Evolutionary conservation across 2,113 vertebrate species (phyloP).

Genomic region (Isichthys henryi): DNA sequence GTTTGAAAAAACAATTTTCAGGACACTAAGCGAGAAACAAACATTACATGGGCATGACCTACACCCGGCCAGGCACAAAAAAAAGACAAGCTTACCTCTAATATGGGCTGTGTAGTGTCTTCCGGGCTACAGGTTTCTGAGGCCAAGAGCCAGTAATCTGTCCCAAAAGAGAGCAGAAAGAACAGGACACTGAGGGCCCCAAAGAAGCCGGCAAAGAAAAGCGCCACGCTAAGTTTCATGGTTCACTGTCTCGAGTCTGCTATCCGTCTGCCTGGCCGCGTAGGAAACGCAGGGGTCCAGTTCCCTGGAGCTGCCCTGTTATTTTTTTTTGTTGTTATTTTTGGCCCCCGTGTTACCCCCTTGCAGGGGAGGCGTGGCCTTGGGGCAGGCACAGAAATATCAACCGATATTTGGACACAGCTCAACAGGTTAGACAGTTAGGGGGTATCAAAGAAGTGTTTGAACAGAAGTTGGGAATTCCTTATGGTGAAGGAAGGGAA

Average conservation of each 20-base stretch:
- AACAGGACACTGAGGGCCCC: slow-evolving; percentile 80
- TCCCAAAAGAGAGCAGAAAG: slow-evolving; percentile 86
- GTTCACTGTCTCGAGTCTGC: slow-evolving; percentile 1
- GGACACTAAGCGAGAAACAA: background rate
- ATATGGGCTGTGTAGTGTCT: slow-evolving; percentile 13
- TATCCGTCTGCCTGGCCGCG: background rate
- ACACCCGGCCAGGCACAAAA: background rate
- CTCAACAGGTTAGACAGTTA: slow-evolving; percentile 42
- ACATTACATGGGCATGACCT: background rate
- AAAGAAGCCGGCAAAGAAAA: slow-evolving; percentile 91
- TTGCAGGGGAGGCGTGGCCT: slow-evolving; percentile 43
- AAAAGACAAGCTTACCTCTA: slow-evolving; percentile 42
- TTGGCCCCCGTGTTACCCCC: slow-evolving; percentile 53
- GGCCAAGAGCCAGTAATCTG: slow-evolving; percentile 92
- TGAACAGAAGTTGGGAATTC: slow-evolving; percentile 31
- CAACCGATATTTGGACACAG: slow-evolving; percentile 52
- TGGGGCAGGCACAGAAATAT: slow-evolving; percentile 53
- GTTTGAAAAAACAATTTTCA: background rate
- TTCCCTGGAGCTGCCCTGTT: slow-evolving; percentile 60
- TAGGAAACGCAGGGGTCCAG: background rate
- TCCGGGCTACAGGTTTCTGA: slow-evolving; percentile 66
- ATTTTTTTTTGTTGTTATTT: slow-evolving; percentile 87
- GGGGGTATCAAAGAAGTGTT: slow-evolving; percentile 40
- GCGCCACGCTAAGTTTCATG: slow-evolving; percentile 82
- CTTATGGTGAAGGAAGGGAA: background rate